Evolutionary conservation across 2,797 vertebrate genomes (phyloP), one percentile per base, ranked within the genome.

Genomic region (Fundulus diaphanus): DNA sequence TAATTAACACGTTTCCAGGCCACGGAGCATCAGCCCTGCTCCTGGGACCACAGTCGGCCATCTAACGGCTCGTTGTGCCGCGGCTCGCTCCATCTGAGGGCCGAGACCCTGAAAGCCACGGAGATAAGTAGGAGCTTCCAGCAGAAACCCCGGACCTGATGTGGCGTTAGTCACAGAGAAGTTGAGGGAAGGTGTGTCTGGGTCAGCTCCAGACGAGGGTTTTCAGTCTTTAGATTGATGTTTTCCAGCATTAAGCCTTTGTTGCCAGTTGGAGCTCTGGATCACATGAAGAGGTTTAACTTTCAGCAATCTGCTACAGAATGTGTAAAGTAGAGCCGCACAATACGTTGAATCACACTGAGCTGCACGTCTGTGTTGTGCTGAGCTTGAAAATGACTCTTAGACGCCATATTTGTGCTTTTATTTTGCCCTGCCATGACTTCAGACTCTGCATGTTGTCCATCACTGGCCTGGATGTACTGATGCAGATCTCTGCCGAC

Each of bases 21-120:
- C 87, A 82, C 86, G 61, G 81, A 88, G 79, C 90, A 82, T 90
- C 86, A 84, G 73, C 67, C 15, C 0, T 3, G 59, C 87, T 90
- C 85, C 89, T 90, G 87, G 51, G 70, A 70, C 80, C 72, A 24
- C 11, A 61, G 46, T 7, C 68, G 37, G 51, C 5, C 3, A 33
- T 59, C 31, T 46, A 42, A n/a, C 0, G 9, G 73, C 75, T 4
- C 68, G 68, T 80, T 68, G 27, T 44, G 3, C 12, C 35, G 59
- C 52, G 29, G 59, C 59, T 69, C 35, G 54, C 56, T 20, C 37
- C 57, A 54, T 74, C 42, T 51, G 33, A 27, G 44, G 52, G 56
- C 57, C 56, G 59, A 11, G 35, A 54, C 48, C 16, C 49, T 35
- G 59, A 42, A 15, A 29, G 20, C 72, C 65, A 8, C 40, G 2